Base-by-base conservation (phyloP, 2,888 invertebrate species). In the Zootermopsis nevadensis region DNA sequence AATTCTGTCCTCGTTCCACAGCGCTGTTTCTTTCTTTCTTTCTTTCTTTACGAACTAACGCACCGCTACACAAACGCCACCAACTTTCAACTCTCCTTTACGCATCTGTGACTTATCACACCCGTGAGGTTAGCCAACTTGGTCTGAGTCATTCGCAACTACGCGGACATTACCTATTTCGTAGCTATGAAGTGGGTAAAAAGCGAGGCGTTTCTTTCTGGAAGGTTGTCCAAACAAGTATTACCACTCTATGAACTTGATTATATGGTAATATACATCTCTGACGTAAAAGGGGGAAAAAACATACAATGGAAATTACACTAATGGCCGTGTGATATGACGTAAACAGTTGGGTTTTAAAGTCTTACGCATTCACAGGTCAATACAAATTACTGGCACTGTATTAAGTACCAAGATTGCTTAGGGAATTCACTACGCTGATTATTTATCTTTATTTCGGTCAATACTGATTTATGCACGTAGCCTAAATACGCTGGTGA, bases 1-100 rank as follows among this genome's bases (percentile, higher is more conserved):
- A 48, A 77, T 31, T 77, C 48, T 77, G 77, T 53, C 77, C 77
- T 48, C 77, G 77, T 48, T 77, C 77, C 77, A 77, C 4, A 53
- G 24, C 30, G 24, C 30, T 38, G 74, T 38, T 27, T n/a, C 35
- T 7, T 48, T 8, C 48, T n/a, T n/a, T n/a, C n/a, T n/a, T n/a
- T 48, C 15, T 42, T 19, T 48, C 19, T 48, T 48, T 19, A 48
- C 48, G 19, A 60, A 60, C 60, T 60, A n/a, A 27, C 60, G 55
- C 55, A 55, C 55, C 22, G 55, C 22, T 55, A 12, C 1, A 3
- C 24, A 55, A 15, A 24, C 55, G n/a, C n/a, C 60, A 60, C n/a
- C 60, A 27, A 6, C 60, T 60, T 60, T 60, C 60, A 27, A 60
- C 60, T 60, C 27, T 55, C 55, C 7, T 27, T 60, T 60, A 60